phyloP scores from a whole-genome alignment of 35 echinoderm and acorn worm species.

The Acanthaster planci region DNA sequence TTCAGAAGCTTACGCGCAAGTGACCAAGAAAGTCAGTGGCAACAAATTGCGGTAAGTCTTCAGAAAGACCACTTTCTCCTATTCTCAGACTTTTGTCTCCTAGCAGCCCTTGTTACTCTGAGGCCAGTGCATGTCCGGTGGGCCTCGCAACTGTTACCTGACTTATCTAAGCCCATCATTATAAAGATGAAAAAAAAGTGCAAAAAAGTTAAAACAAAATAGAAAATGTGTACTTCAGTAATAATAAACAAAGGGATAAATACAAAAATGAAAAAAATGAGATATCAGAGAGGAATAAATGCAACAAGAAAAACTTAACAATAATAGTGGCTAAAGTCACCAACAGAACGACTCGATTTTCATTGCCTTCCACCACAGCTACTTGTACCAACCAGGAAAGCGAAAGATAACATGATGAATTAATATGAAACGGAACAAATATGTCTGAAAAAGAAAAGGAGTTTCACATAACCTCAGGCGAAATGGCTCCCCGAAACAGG shows the following conservation, averaged over 20 bases:
- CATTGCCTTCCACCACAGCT: background rate
- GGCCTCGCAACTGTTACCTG: background rate
- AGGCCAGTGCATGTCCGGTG: background rate
- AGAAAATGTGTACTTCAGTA: background rate
- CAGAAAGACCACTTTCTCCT: background rate
- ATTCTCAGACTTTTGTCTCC: background rate
- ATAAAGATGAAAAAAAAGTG: background rate
- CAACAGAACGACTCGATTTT: background rate
- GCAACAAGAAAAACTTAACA: constrained; percentile 2
- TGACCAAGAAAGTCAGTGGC: background rate
- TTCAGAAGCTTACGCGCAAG: background rate
- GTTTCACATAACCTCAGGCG: background rate
- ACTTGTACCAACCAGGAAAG: background rate
- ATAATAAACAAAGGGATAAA: constrained; percentile 21
- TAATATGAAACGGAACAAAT: background rate
- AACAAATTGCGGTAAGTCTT: background rate
- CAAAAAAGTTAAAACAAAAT: background rate
- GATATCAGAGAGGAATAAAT: constrained; percentile 1
- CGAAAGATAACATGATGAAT: background rate
- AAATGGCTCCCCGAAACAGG: background rate
- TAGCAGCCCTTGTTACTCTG: background rate
- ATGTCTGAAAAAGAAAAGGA: background rate
- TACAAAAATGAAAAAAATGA: background rate
- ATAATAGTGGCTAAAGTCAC: constrained; percentile 20
- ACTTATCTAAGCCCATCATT: constrained; percentile 13